These are phyloP conservation scores for Myiotriccus ornatus DNA, from an alignment of 2,797 vertebrate genomes.

Conservation along the genomic window DNA sequence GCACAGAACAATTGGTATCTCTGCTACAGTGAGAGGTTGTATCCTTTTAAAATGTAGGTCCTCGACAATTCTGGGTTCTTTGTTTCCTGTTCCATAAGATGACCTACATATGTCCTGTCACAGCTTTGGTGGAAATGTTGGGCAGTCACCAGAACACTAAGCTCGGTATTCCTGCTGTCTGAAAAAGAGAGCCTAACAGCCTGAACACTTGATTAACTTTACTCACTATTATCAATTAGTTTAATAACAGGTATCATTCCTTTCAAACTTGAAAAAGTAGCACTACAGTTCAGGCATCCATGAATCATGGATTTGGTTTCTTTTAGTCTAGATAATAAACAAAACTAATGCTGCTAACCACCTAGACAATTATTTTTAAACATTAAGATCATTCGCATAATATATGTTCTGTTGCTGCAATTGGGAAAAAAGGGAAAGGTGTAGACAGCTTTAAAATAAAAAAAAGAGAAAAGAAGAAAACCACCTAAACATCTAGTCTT, in stretches of 20 bases:
- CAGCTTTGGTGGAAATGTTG: not conserved
- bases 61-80: not conserved
- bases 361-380: not conserved
- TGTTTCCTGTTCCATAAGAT: not conserved
- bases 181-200: not conserved
- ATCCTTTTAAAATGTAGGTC: not conserved
- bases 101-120: not conserved
- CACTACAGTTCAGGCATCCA: not conserved
- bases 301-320: not conserved
- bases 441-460: too few species aligned
- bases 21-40: not conserved
- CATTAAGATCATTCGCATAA: not conserved
- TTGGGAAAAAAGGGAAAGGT: fast-evolving
- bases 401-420: not conserved
- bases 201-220: not conserved
- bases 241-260: not conserved
- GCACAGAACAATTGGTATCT: not conserved
- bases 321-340: not conserved
- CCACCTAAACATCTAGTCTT: not conserved
- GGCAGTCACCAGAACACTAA: not conserved
- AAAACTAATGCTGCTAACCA: not conserved
- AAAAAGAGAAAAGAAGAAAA: not conserved
- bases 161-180: not conserved
- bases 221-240: not conserved
- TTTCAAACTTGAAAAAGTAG: not conserved